Percentiles rank a stretch among this genome's conserved stretches.
Evolutionary conservation across 2,888 invertebrate genomes (phyloP).

Genomic region (Drosophila mimetica): DNA sequence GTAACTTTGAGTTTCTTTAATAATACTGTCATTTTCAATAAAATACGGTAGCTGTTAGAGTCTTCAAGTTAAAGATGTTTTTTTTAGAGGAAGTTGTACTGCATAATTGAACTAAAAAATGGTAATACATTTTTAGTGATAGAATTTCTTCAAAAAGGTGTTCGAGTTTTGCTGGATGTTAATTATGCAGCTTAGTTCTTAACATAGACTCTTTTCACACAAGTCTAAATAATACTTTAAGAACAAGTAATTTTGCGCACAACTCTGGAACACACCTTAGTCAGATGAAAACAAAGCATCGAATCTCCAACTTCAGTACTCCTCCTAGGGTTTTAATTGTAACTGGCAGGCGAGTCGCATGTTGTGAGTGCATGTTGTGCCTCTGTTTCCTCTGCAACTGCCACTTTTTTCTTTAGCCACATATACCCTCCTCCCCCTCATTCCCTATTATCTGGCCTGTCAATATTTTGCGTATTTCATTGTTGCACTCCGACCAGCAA

Average conservation of each 20-base stretch:
- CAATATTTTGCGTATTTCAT: constrained; percentile 80
- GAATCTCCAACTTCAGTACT: constrained; percentile 7
- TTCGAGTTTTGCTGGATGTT: no score
- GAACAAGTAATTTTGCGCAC: background rate
- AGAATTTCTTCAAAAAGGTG: no score
- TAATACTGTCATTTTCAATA: no score
- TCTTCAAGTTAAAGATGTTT: no score
- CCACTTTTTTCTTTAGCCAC: constrained; percentile 9
- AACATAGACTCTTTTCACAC: no score
- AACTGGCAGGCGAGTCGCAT: constrained; percentile 64
- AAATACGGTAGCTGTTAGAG: no score
- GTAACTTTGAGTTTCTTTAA: no score
- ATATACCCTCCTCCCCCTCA: background rate
- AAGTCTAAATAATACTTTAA: no score
- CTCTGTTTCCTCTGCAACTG: constrained; percentile 2
- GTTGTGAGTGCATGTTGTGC: constrained; percentile 61
- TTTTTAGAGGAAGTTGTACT: no score
- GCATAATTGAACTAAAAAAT: no score
- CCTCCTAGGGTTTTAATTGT: constrained; percentile 65
- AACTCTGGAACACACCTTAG: background rate
- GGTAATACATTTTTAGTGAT: no score
- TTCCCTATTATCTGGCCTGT: constrained; percentile 46
- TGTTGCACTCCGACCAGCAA: constrained; percentile 62
- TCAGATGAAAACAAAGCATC: background rate
- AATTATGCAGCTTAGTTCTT: no score